Percentiles rank a stretch among this genome's conserved stretches.
Conservation (phyloP, 1,140 invertebrate genomes). For the Tigriopus japonicus region DNA sequence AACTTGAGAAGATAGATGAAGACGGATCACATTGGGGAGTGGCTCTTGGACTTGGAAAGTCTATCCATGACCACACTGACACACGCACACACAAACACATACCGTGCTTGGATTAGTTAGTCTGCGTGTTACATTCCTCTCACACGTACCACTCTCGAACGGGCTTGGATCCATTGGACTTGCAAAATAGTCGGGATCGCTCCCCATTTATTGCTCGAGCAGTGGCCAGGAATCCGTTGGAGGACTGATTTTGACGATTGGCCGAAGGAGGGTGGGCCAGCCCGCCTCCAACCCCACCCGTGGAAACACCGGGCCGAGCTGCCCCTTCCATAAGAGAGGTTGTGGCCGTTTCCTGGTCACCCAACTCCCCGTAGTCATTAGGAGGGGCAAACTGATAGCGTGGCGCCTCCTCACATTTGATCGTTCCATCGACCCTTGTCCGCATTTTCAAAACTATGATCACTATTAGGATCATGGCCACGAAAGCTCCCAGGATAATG, state of each 20-base stretch:
- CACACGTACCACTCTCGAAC: constrained; percentile 15
- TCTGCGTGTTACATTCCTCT: neutral
- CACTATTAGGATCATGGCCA: constrained; percentile 14
- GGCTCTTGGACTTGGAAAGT: too few species aligned
- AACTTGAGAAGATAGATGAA: too few species aligned
- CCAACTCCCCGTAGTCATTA: neutral
- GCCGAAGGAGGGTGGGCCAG: neutral
- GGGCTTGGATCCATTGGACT: constrained; percentile 13
- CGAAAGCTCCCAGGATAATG: constrained; percentile 11
- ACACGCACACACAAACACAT: too few species aligned
- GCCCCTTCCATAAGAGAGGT: constrained; percentile 12
- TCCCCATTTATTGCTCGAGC: constrained; percentile 5
- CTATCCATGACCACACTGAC: too few species aligned
- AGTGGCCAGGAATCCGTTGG: neutral
- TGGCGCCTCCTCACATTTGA: neutral
- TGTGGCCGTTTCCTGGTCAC: constrained; percentile 10
- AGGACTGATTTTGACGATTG: neutral
- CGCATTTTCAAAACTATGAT: constrained; percentile 14
- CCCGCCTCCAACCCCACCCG: neutral
- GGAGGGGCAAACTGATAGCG: constrained; percentile 13
- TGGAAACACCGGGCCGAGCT: neutral
- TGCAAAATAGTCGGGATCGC: constrained; percentile 12
- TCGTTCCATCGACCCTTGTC: neutral
- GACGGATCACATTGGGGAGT: too few species aligned
- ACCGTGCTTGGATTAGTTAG: too few species aligned